Conservation (phyloP, 2,888 invertebrate genomes). For the Hypselothyrea guttata region DNA sequence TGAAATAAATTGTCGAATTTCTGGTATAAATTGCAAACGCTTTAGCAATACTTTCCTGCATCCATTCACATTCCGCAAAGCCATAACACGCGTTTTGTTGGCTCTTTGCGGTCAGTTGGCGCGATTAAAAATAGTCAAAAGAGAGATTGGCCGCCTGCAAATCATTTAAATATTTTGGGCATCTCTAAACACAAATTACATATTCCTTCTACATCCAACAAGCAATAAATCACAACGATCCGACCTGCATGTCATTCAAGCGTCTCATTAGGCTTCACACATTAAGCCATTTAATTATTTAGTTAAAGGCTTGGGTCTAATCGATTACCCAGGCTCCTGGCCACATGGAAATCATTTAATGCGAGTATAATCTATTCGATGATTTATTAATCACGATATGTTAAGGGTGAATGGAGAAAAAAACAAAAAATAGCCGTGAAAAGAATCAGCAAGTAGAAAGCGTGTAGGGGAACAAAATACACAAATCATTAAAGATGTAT, state of each 20-base stretch:
- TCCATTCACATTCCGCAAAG: not conserved
- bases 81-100: constrained; percentile 3
- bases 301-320: constrained; percentile 29
- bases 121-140: constrained; percentile 17
- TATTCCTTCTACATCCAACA: constrained; percentile 1
- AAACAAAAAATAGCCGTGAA: constrained; percentile 9
- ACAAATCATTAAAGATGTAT: not conserved
- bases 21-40: constrained; percentile 68
- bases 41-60: constrained; percentile 43
- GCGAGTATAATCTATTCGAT: constrained; percentile 27
- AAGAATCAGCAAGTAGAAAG: not conserved
- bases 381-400: constrained; percentile 33
- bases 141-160: not conserved
- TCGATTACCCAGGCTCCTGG: constrained; percentile 25
- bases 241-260: constrained; percentile 40
- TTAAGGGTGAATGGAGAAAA: not conserved
- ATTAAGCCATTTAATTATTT: constrained; percentile 54
- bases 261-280: constrained; percentile 39
- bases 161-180: constrained; percentile 26
- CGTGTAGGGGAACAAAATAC: not conserved
- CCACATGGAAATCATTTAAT: constrained; percentile 17
- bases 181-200: constrained; percentile 30
- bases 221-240: constrained; percentile 41
- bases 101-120: constrained; percentile 31
- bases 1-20: constrained; percentile 76